Conservation (phyloP, 1,140 invertebrate species). For the Triops cancriformis region DNA sequence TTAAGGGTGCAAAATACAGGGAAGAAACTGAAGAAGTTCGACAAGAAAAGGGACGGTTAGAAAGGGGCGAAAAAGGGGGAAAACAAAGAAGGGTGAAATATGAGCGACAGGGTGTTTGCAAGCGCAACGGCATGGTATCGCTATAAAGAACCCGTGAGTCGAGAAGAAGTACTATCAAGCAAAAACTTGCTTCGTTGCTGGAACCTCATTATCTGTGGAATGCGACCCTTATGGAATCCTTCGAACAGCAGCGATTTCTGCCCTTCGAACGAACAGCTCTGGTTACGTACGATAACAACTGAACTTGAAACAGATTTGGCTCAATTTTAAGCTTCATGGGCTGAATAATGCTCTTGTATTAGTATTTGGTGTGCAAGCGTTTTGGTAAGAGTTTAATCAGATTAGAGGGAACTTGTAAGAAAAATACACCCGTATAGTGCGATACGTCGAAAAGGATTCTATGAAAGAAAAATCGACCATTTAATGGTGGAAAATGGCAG, state of each 20-base stretch:
- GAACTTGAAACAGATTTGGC: neutral
- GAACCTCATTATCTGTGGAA: neutral
- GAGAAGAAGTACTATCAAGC: neutral
- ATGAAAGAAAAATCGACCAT: too few relatives aligned
- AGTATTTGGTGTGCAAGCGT: too few relatives aligned
- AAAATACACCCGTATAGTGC: too few relatives aligned
- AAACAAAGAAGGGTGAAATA: conserved; percentile 6
- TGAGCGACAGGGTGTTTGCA: neutral
- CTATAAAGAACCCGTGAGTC: neutral
- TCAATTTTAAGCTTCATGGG: neutral
- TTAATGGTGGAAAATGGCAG: too few relatives aligned
- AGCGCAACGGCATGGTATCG: neutral
- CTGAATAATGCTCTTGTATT: neutral
- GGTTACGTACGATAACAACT: neutral
- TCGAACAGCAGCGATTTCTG: neutral
- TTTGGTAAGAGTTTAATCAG: too few relatives aligned
- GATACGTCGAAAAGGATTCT: too few relatives aligned
- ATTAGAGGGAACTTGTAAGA: too few relatives aligned
- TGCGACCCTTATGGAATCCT: neutral
- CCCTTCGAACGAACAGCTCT: neutral
- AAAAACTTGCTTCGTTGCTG: neutral
- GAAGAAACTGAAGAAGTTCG: conserved; percentile 6
- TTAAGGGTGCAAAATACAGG: neutral
- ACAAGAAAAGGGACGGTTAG: neutral
- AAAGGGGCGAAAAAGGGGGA: neutral